phyloP scores from a whole-genome alignment of 2,113 vertebrate species.

The Empidonax traillii region DNA sequence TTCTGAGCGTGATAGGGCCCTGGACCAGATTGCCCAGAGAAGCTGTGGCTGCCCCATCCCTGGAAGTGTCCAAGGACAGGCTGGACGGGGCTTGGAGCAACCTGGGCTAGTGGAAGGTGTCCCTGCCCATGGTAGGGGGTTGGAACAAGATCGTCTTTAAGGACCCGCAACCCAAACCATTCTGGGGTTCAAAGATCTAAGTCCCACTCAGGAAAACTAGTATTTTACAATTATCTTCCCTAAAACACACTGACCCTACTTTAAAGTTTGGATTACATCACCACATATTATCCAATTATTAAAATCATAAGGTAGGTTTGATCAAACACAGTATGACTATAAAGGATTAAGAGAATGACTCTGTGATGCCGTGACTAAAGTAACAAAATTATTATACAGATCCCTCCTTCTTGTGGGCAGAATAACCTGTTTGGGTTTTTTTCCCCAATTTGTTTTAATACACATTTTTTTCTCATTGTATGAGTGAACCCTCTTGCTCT shows the following conservation, averaged over 20 bases:
- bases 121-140: background rate
- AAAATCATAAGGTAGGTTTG: background rate
- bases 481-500: background rate
- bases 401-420: background rate
- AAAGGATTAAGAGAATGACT: background rate
- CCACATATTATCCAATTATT: background rate
- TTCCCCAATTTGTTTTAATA: background rate
- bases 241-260: background rate
- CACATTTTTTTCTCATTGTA: rapidly evolving
- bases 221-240: background rate
- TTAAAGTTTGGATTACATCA: background rate
- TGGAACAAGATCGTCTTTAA: background rate
- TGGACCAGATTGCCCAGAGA: background rate
- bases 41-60: background rate
- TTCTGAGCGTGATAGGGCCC: background rate
- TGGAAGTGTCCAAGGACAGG: background rate
- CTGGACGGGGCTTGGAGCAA: background rate
- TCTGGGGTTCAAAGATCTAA: background rate
- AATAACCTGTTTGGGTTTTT: background rate
- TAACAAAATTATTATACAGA: background rate
- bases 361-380: background rate
- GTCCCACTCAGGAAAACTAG: background rate
- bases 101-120: background rate
- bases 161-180: background rate
- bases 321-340: background rate